Conservation (phyloP, 2,888 invertebrate species). For the Leptogaster cylindrica region DNA sequence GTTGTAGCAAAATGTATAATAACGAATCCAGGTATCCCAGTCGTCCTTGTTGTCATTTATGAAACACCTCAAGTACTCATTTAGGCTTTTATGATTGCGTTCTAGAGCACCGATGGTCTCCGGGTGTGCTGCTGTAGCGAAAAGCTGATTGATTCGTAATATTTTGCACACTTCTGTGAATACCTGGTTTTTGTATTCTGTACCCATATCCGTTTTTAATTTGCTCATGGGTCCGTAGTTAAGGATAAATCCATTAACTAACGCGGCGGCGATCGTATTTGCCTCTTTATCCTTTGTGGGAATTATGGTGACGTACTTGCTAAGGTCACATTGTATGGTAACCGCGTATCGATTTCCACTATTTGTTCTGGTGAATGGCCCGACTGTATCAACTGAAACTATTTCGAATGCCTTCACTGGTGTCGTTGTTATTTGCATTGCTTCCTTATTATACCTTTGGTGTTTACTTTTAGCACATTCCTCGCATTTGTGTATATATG, state of each 20-base stretch:
- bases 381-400: not conserved
- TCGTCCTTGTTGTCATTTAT: not conserved
- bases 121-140: not conserved
- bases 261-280: not conserved
- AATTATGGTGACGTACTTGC: not conserved
- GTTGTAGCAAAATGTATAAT: too few species aligned
- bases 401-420: not conserved
- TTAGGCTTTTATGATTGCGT: not conserved
- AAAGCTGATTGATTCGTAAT: not conserved
- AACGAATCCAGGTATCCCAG: not conserved
- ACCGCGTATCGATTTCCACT: not conserved
- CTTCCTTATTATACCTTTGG: not conserved
- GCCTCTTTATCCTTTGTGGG: not conserved
- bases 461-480: not conserved
- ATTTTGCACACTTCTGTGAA: not conserved
- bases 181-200: not conserved
- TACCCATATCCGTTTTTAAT: not conserved
- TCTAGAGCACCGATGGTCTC: not conserved
- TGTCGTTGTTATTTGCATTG: not conserved
- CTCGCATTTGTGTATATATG: not conserved
- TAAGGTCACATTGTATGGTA: not conserved
- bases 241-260: not conserved
- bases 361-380: not conserved
- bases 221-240: not conserved
- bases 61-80: not conserved